Conservation (phyloP, 1,140 invertebrate genomes). For the Sinella curviseta region DNA sequence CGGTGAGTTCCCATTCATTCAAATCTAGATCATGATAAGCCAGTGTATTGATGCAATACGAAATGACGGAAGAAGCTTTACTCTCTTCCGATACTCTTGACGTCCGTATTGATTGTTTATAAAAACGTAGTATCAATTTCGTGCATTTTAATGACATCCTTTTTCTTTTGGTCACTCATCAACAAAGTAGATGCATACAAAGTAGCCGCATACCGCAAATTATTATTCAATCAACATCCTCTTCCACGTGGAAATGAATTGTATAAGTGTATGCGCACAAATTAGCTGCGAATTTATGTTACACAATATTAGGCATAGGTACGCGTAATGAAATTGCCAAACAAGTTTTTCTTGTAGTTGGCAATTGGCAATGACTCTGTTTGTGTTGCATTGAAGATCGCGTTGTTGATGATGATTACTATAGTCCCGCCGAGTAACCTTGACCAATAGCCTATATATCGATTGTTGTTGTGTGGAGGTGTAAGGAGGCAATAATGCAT, state of each 20-base stretch:
- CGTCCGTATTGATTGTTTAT: too few species aligned
- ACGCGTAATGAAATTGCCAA: too few species aligned
- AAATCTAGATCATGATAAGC: not conserved
- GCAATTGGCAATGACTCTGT: not conserved
- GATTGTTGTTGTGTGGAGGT: not conserved
- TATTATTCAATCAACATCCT: too few species aligned
- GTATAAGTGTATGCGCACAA: not conserved
- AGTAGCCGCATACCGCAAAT: too few species aligned
- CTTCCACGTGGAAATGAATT: slow-evolving; percentile 17
- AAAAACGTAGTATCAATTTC: too few species aligned
- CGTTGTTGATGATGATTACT: not conserved
- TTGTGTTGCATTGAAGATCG: not conserved
- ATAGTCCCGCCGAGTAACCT: not conserved
- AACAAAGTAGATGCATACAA: too few species aligned
- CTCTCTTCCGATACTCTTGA: too few species aligned
- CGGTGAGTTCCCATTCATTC: slow-evolving; percentile 45
- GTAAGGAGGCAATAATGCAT: not conserved
- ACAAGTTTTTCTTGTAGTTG: not conserved
- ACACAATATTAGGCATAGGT: too few species aligned
- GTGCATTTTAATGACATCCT: too few species aligned
- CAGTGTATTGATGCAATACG: not conserved
- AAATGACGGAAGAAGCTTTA: not conserved
- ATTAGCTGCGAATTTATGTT: not conserved
- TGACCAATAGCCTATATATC: slow-evolving; percentile 19
- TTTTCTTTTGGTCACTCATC: too few species aligned